Conservation (phyloP, 92 coral and sea anemone genomes). For the Plumapathes pennacea region DNA sequence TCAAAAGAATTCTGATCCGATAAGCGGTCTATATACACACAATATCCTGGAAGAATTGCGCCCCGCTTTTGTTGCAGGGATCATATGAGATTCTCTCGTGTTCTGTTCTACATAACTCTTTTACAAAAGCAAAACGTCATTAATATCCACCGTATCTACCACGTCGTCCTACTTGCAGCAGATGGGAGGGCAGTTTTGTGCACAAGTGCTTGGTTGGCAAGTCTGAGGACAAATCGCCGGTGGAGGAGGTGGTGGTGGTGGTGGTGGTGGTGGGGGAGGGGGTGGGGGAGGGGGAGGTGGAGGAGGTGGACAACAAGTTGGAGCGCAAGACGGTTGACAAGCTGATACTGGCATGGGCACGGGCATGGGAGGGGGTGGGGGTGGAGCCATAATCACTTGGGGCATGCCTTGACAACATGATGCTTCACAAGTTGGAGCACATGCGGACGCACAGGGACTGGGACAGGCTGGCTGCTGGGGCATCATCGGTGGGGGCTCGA, state of each 20-base stretch:
- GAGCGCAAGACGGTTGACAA: conserved; percentile 89
- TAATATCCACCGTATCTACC: neutral
- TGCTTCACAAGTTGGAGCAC: conserved; percentile 62
- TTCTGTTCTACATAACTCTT: too few species aligned
- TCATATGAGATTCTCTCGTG: too few species aligned
- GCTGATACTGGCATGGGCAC: conserved; percentile 44
- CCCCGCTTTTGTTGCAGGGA: too few species aligned
- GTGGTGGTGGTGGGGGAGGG: conserved; percentile 65
- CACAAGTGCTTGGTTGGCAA: conserved; percentile 65
- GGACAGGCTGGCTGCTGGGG: conserved; percentile 57
- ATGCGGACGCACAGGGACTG: conserved; percentile 46
- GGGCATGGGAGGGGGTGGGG: conserved; percentile 47
- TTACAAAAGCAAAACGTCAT: too few species aligned
- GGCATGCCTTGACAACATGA: conserved; percentile 46
- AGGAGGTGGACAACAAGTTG: conserved; percentile 71
- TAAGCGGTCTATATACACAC: too few species aligned
- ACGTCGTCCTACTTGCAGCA: conserved; percentile 65
- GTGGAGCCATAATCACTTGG: conserved; percentile 38
- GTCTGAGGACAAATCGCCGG: conserved; percentile 78
- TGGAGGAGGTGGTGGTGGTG: conserved; percentile 72
- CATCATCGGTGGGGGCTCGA: conserved; percentile 58
- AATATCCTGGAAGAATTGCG: too few species aligned
- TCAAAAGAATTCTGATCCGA: too few species aligned
- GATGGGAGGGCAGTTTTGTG: conserved; percentile 67
- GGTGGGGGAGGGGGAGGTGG: conserved; percentile 70